Percentiles rank a stretch among this genome's conserved stretches.
Evolutionary conservation across 2,888 invertebrate species (phyloP).

Genomic region (Orchesellides sinensis): DNA sequence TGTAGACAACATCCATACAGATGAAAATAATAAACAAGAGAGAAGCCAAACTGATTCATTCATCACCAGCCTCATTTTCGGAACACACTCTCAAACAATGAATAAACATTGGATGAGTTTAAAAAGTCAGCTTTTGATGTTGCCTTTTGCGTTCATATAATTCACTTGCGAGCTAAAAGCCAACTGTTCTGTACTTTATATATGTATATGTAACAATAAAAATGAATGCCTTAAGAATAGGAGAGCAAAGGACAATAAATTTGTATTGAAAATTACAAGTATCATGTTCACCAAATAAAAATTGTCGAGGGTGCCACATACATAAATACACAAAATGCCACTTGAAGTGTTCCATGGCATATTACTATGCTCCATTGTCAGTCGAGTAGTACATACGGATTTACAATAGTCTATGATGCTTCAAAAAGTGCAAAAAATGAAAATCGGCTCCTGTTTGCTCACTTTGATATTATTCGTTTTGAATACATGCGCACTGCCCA

Average conservation of each 20-base stretch:
- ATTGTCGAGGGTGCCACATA: slow-evolving; percentile 11
- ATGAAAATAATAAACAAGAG: slow-evolving; percentile 1
- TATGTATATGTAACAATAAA: neutral
- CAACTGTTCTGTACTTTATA: no score
- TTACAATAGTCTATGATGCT: no score
- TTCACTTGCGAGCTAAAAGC: no score
- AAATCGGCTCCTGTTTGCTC: no score
- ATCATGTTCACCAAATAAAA: slow-evolving; percentile 1
- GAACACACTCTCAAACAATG: slow-evolving; percentile 6
- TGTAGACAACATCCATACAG: slow-evolving; percentile 1
- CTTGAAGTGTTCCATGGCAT: neutral
- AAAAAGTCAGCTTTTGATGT: slow-evolving; percentile 27
- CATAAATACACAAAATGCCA: neutral
- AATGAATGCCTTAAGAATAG: slow-evolving; percentile 43
- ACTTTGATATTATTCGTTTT: no score
- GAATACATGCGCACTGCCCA: no score
- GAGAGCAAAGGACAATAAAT: slow-evolving; percentile 13
- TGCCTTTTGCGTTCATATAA: slow-evolving; percentile 13
- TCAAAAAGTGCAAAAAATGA: no score
- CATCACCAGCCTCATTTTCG: neutral
- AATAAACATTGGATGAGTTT: slow-evolving; percentile 2
- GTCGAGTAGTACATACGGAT: no score
- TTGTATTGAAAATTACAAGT: slow-evolving; percentile 11
- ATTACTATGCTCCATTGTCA: no score
- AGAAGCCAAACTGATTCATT: neutral